Base-by-base conservation (phyloP, 2,797 vertebrate genomes). In the Clangula hyemalis region DNA sequence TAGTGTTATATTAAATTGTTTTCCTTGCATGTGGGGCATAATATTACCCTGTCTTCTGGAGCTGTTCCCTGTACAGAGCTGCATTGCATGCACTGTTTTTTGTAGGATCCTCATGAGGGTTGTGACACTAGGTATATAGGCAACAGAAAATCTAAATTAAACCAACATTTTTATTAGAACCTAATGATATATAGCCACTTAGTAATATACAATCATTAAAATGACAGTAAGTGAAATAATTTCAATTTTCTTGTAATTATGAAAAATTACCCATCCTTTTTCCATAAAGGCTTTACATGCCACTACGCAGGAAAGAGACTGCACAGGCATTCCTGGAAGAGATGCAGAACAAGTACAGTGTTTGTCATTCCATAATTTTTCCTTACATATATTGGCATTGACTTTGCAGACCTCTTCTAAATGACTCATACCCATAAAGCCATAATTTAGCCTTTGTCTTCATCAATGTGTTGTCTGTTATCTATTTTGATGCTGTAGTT, bases 261-360 rank as follows among this genome's bases (percentile, higher is more conserved):
- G 25, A 74, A 53, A 93, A 87, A 6, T 47, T 39, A 56, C 4
- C 13, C 2, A 47, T 66, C 17, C 4, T 71, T 91, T 32, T 28
- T 80, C 24, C 8, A 36, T 69, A 51, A 72, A 81, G 87, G 22
- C 5, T 38, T 68, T 16, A 32, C 8, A 8, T 60, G 8, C 58
- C 27, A 27, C 9, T 66, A 43, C 10, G 28, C 27, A 75, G 21
- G 38, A 22, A 7, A 36, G 41, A 68, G 14, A 56, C 24, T 73
- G 14, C 25, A 75, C 6, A 71, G 38, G 3, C 3, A 18, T 68
- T 60, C 21, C 76, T 56, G 83, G 28, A 24, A 0, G 0, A 61
- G 11, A 8, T 5, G 22, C 5, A 4, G 45, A 58, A 15, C 25
- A 71, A 49, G 7, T 53, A 24, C 47, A 25, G 32, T 28, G 17